phyloP scores from a whole-genome alignment of 2,113 vertebrate genomes.

The Paratilapia polleni region DNA sequence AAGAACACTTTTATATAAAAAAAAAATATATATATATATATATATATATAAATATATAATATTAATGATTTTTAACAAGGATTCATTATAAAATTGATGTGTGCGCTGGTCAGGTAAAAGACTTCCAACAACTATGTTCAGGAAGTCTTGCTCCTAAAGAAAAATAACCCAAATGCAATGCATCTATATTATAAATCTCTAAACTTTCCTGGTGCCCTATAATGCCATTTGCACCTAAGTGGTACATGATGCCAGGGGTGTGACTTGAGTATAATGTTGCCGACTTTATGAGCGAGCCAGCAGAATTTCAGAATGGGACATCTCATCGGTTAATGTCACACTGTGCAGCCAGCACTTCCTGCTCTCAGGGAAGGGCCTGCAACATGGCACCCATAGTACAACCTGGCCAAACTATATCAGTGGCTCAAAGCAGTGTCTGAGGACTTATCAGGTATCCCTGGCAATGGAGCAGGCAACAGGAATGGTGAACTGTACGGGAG shows the following conservation, averaged over 20 bases:
- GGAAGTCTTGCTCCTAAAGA: background rate
- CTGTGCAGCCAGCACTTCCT: constrained; percentile 53
- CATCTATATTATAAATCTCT: background rate
- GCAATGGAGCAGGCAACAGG: constrained; percentile 29
- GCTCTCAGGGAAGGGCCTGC: constrained; percentile 23
- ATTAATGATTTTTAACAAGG: too few relatives aligned
- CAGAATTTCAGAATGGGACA: constrained; percentile 43
- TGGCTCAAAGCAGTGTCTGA: constrained; percentile 20
- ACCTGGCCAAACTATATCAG: constrained; percentile 43
- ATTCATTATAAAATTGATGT: background rate
- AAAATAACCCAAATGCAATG: background rate
- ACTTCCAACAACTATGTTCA: background rate
- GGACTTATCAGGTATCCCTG: constrained; percentile 50
- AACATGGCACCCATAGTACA: constrained; percentile 22
- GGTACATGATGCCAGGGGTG: background rate
- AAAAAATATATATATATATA: too few relatives aligned
- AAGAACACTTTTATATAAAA: fast-evolving
- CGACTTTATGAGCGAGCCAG: constrained; percentile 41
- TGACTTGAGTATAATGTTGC: constrained; percentile 32
- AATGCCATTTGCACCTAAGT: background rate
- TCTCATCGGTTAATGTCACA: constrained; percentile 39
- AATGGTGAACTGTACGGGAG: constrained; percentile 31
- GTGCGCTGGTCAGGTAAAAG: background rate
- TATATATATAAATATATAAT: too few relatives aligned
- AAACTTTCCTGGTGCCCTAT: background rate